A percentile compares a stretch with the other conserved stretches of the same genome.
phyloP scores from a whole-genome alignment of 2,888 invertebrate species.

The Mythimna loreyi region DNA sequence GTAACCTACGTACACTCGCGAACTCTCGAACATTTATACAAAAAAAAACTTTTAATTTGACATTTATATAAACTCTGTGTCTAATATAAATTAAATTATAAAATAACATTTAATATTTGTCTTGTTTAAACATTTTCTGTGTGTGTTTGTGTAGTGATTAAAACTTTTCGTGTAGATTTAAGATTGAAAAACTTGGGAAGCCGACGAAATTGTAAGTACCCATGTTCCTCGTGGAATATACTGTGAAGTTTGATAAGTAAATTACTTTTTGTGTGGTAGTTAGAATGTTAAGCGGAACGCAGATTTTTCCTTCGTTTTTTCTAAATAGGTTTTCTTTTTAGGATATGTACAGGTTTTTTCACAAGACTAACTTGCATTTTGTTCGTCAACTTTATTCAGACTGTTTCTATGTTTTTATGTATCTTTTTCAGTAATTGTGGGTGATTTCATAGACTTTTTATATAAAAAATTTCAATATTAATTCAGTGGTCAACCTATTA shows the following conservation, averaged over 20 bases:
- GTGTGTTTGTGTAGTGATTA: constrained; percentile 60
- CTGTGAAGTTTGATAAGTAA: constrained; percentile 44
- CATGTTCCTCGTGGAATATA: constrained; percentile 21
- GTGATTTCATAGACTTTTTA: background rate
- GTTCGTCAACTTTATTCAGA: background rate
- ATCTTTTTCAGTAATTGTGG: background rate
- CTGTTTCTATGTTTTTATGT: background rate
- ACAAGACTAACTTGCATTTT: background rate
- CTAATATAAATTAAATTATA: constrained; percentile 5
- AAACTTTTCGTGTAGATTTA: constrained; percentile 52
- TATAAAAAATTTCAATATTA: background rate
- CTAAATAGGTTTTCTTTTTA: background rate
- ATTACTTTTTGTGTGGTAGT: constrained; percentile 41
- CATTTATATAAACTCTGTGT: constrained; percentile 7
- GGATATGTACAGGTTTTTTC: background rate
- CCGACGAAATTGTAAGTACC: constrained; percentile 58
- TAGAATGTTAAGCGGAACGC: constrained; percentile 12
- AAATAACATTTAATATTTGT: constrained; percentile 1
- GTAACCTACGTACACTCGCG: constrained; percentile 33
- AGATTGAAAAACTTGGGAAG: constrained; percentile 58
- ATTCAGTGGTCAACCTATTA: background rate
- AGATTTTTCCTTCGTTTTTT: background rate
- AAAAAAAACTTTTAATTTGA: constrained; percentile 28
- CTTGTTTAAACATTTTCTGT: constrained; percentile 26
- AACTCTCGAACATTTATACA: constrained; percentile 36